Percentiles rank a stretch among this genome's conserved stretches.
Conservation (phyloP, 1,140 invertebrate genomes). For the Drosophila bipectinata region DNA sequence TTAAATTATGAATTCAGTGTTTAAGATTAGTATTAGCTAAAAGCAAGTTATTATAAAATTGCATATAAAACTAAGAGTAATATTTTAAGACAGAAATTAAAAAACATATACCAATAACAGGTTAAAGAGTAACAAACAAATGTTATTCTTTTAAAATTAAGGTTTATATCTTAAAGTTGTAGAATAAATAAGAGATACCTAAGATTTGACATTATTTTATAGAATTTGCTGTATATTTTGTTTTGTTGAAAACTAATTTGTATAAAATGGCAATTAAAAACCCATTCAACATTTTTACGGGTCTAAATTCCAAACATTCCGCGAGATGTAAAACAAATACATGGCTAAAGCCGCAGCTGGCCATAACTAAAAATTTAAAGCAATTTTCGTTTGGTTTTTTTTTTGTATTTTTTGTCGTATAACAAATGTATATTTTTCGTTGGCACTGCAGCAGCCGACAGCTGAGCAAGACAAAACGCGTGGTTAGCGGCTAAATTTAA, state of each 20-base stretch:
- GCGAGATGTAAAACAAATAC: slow-evolving; percentile 31
- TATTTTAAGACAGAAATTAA: background rate
- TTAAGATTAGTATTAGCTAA: too few relatives aligned
- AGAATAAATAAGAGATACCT: background rate
- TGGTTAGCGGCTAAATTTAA: slow-evolving; percentile 54
- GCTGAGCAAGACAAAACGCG: slow-evolving; percentile 56
- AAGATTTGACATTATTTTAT: background rate
- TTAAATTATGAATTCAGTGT: background rate
- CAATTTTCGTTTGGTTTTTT: slow-evolving; percentile 45
- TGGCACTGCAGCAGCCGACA: slow-evolving; percentile 12
- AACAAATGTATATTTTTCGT: slow-evolving; percentile 44
- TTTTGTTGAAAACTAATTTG: slow-evolving; percentile 25
- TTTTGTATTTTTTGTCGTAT: slow-evolving; percentile 7
- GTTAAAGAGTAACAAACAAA: background rate
- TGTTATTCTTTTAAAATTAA: background rate
- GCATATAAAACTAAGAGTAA: too few relatives aligned
- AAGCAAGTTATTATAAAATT: too few relatives aligned
- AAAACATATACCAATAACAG: background rate
- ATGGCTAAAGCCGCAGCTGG: slow-evolving; percentile 31
- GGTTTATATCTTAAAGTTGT: background rate
- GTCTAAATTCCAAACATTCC: slow-evolving; percentile 56
- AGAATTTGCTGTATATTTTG: background rate
- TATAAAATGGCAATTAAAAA: slow-evolving; percentile 48
- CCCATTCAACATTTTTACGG: slow-evolving; percentile 45
- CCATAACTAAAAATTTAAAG: slow-evolving; percentile 54